phyloP scores from a whole-genome alignment of 2,797 vertebrate genomes.

The Manis pentadactyla region DNA sequence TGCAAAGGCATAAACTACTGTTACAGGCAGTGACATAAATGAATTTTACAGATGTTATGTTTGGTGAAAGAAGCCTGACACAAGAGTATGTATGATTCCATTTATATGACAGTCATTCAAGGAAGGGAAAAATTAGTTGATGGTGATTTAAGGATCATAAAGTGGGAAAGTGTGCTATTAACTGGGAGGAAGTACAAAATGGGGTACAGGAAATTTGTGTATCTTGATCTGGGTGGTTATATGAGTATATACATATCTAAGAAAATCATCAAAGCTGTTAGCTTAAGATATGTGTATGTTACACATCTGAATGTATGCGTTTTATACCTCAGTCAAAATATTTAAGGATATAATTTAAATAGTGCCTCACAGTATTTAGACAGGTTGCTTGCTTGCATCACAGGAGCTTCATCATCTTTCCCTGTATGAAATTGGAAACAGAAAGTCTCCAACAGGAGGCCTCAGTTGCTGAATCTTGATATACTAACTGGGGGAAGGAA shows the following conservation, averaged over 20 bases:
- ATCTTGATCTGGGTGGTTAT: neutral
- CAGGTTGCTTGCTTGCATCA: neutral
- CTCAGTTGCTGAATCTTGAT: neutral
- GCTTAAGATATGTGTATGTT: neutral
- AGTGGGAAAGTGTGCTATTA: neutral
- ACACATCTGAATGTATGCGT: neutral
- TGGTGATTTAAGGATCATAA: neutral
- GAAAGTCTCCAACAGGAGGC: neutral
- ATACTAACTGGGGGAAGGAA: neutral
- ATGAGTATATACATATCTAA: neutral
- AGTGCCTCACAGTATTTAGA: neutral
- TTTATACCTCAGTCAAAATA: neutral
- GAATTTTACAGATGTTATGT: neutral
- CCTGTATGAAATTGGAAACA: neutral
- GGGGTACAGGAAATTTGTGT: neutral
- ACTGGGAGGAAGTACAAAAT: neutral
- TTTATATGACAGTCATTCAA: neutral
- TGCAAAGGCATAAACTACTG: neutral
- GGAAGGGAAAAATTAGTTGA: neutral
- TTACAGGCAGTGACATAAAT: neutral
- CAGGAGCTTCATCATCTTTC: neutral
- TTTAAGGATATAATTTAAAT: neutral
- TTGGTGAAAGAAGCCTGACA: neutral
- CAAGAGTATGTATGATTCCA: neutral
- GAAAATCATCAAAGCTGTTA: neutral